Percentiles rank a stretch among this genome's conserved stretches.
phyloP scores from a whole-genome alignment of 2,113 vertebrate species.

The Tyto alba region DNA sequence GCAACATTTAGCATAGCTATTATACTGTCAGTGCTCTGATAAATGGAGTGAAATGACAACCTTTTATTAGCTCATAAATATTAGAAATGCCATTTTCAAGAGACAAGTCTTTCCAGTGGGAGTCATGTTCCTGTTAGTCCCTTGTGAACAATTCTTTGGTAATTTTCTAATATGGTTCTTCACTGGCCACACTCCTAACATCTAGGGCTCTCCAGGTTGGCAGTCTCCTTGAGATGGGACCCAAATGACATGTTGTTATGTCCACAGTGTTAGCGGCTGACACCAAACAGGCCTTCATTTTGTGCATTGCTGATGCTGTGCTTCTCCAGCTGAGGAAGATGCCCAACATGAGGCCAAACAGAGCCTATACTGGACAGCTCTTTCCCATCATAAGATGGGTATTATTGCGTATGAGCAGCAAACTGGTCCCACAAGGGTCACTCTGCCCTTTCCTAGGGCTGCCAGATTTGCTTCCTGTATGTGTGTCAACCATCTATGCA shows the following conservation, averaged over 20 bases:
- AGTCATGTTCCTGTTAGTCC: background rate
- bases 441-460: background rate
- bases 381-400: background rate
- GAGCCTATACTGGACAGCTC: background rate
- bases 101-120: background rate
- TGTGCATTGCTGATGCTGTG: background rate
- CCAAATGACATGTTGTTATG: background rate
- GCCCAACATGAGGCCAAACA: accelerated
- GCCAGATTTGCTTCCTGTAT: background rate
- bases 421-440: background rate
- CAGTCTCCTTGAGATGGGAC: background rate
- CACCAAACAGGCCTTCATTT: background rate
- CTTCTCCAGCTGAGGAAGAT: background rate
- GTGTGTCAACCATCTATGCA: background rate
- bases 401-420: background rate
- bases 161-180: background rate
- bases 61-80: background rate
- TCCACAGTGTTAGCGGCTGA: background rate
- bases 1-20: background rate
- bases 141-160: background rate
- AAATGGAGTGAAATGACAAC: background rate
- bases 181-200: background rate
- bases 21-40: background rate
- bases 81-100: background rate
- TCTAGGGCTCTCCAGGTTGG: background rate